Base-by-base conservation (phyloP, 1,140 invertebrate genomes). In the Ostrea edulis region DNA sequence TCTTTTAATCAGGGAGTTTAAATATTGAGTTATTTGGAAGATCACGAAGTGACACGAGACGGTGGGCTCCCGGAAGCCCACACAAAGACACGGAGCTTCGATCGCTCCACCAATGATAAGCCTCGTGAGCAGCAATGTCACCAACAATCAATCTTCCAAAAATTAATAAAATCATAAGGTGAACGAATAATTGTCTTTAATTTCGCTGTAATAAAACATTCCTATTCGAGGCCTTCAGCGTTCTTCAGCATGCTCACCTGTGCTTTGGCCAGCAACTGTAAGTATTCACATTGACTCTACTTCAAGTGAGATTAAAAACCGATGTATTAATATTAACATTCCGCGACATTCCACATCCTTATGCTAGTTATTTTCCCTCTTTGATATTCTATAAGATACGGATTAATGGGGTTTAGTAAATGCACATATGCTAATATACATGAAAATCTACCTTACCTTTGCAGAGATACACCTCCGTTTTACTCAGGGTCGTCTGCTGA, bases 321-420 rank as follows among this genome's bases (percentile, higher is more conserved):
- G 35, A 44, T 44, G 5, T 44, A 44, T 44, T 44, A 44, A 44
- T 44, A 44, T 44, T 2, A 44, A 44, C 35, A 77, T 77, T 77
- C 68, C 25, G 68, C 68, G 25, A 77, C 68, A 77, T 77, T 77
- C 68, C 68, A 77, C 68, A 77, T 14, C 68, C 29, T 12, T 77
- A 29, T 77, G 11, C 25, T 14, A 71, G 14, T 35, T 71, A 1
- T 44, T 35, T 11, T 71, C 14, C 8, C 29, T 77, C 68, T 77
- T 77, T 77, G 68, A 77, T 29, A 2, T 29, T 14, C 14, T 77
- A 14, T 25, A 77, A 14, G 29, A 77, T 77, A 29, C 29, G 68
- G 68, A 77, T 77, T 77, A 77, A 77, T 77, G 8, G 68, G 68
- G 11, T 77, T 77, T 77, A 77, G 22, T 11, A 35, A 29, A 77